A percentile compares a stretch with the other conserved stretches of the same genome.
These are phyloP conservation scores for Podargus strigoides DNA, from an alignment of 2,797 vertebrate genomes.

Conservation along the genomic window DNA sequence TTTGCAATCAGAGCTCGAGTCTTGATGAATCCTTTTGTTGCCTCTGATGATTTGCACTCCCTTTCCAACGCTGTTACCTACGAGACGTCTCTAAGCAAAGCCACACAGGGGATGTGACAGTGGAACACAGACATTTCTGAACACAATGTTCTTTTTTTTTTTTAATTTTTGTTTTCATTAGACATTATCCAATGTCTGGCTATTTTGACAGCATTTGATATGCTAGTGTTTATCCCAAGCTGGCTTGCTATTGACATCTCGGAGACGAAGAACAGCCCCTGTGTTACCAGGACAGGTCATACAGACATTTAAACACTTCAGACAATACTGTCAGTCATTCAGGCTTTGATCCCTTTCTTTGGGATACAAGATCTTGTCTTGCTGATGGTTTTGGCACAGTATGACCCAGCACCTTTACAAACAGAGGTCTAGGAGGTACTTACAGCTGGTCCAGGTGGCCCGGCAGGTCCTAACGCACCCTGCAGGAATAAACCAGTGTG, in stretches of 20 bases:
- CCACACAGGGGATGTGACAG: background rate
- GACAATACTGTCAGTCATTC: background rate
- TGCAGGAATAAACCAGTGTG: conserved; percentile 42
- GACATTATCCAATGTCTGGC: background rate
- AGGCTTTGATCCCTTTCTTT: background rate
- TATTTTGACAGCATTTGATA: background rate
- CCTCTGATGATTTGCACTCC: background rate
- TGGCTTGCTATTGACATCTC: background rate
- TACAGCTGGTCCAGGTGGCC: conserved; percentile 89
- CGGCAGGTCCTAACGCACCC: conserved; percentile 88
- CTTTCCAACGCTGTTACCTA: background rate
- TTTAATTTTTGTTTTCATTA: background rate
- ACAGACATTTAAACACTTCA: background rate
- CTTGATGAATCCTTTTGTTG: background rate
- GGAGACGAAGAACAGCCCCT: background rate
- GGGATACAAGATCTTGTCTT: background rate
- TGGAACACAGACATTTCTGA: background rate
- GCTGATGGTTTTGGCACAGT: background rate
- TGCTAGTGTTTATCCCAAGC: background rate
- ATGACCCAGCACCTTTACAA: fast-evolving
- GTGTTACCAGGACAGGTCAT: background rate
- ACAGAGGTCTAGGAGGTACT: conserved; percentile 68
- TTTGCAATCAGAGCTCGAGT: background rate
- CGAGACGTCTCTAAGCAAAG: background rate
- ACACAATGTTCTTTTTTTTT: background rate